Evolutionary conservation across 2,888 invertebrate genomes (phyloP).

Genomic region (Synergus japonicus): DNA sequence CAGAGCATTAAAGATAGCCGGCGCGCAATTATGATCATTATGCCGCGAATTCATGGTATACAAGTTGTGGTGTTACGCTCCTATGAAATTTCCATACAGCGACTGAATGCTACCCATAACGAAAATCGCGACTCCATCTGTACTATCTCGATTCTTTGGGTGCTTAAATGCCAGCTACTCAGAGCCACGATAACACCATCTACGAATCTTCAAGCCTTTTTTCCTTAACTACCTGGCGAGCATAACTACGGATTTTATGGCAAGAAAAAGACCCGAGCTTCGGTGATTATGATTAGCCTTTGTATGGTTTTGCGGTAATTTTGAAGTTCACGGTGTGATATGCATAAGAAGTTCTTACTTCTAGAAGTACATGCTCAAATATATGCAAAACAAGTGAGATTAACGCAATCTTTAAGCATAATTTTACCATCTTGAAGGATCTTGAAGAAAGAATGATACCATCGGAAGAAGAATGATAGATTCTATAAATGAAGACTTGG

Average conservation of each 20-base stretch:
- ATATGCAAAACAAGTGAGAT: too few relatives aligned
- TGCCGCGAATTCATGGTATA: conserved; percentile 60
- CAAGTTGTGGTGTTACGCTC: conserved; percentile 57
- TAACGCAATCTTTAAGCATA: too few relatives aligned
- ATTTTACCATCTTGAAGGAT: too few relatives aligned
- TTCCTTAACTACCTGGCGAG: conserved; percentile 7
- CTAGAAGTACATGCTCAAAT: too few relatives aligned
- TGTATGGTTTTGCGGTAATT: background rate
- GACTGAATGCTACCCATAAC: conserved; percentile 50
- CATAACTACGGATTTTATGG: conserved; percentile 3
- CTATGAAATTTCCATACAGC: conserved; percentile 63
- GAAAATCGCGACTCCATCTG: conserved; percentile 19
- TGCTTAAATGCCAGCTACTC: background rate
- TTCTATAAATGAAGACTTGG: background rate
- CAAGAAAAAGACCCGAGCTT: background rate
- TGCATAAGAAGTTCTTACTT: background rate
- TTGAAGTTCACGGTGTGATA: background rate
- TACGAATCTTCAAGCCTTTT: background rate
- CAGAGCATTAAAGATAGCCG: conserved; percentile 73
- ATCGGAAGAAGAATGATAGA: too few relatives aligned
- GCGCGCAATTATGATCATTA: conserved; percentile 73
- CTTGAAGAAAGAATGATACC: too few relatives aligned
- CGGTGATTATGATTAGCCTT: background rate
- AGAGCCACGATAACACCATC: conserved; percentile 16
- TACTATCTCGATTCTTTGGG: background rate